Conservation (phyloP, 2,888 invertebrate species). For the Drosophila ezoana region DNA sequence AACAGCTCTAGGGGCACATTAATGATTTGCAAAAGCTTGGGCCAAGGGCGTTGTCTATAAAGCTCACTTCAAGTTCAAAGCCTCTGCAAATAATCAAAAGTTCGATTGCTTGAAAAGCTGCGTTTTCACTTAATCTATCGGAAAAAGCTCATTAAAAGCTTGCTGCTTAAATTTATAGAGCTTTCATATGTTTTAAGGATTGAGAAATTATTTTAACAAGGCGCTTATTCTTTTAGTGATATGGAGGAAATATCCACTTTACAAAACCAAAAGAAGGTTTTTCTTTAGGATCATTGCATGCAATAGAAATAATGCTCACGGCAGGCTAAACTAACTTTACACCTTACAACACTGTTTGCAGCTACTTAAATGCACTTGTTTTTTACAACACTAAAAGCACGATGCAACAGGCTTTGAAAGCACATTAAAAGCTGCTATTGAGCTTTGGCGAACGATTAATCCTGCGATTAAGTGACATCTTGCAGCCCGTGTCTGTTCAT, state of each 20-base stretch:
- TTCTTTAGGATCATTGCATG: not conserved
- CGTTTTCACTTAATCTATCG: too few species aligned
- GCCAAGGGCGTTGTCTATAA: too few species aligned
- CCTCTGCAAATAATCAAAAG: not conserved
- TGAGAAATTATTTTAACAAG: too few species aligned
- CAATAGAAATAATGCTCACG: not conserved
- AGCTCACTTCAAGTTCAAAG: not conserved
- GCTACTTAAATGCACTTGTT: constrained; percentile 1
- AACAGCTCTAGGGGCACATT: not conserved
- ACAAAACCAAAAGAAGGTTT: too few species aligned
- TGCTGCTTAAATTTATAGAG: too few species aligned
- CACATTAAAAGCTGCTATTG: not conserved
- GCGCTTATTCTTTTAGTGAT: too few species aligned
- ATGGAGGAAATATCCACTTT: too few species aligned
- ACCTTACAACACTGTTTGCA: not conserved
- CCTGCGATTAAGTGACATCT: constrained; percentile 17
- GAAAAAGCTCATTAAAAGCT: not conserved
- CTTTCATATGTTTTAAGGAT: too few species aligned
- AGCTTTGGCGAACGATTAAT: constrained; percentile 13
- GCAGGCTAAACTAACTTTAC: not conserved
- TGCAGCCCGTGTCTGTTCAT: constrained; percentile 34
- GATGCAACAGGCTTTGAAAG: not conserved
- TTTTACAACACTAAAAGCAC: constrained; percentile 1
- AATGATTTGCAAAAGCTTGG: not conserved
- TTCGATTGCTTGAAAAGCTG: too few species aligned